Evolutionary conservation across 2,888 invertebrate species (phyloP).

Genomic region (Drosophila anomalata): DNA sequence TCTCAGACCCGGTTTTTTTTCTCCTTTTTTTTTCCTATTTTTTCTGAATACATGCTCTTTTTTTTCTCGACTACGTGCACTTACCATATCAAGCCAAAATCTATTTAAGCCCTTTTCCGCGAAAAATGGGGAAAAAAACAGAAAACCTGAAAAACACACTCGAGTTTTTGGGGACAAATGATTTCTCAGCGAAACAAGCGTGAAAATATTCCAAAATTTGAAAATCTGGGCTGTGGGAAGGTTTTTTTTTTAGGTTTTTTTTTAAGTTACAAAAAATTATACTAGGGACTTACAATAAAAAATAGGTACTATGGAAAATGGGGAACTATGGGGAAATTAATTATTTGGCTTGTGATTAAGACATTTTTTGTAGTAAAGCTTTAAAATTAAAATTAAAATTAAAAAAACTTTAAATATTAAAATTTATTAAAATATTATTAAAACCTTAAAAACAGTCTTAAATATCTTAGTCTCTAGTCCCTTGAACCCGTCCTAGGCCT

Average conservation of each 20-base stretch:
- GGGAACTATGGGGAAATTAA: no score
- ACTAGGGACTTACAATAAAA: no score
- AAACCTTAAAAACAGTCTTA: neutral
- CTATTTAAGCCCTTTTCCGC: slow-evolving; percentile 7
- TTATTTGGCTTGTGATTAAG: no score
- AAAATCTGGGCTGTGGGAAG: neutral
- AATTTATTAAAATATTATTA: neutral
- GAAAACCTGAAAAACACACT: neutral
- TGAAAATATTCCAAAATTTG: slow-evolving; percentile 6
- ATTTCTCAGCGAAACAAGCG: slow-evolving; percentile 5
- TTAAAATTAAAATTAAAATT: no score
- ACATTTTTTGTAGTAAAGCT: no score
- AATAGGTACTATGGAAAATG: no score
- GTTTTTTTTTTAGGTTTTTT: neutral
- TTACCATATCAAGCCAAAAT: neutral
- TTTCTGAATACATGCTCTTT: neutral
- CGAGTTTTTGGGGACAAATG: neutral
- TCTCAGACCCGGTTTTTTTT: slow-evolving; percentile 19
- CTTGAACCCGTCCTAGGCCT: neutral
- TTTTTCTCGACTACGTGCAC: slow-evolving; percentile 10
- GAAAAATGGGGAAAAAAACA: slow-evolving; percentile 1
- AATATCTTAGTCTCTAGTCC: neutral
- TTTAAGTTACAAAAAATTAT: no score
- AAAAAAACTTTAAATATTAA: no score
- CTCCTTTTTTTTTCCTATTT: slow-evolving; percentile 2